A percentile compares a stretch with the other conserved stretches of the same genome.
Evolutionary conservation across 2,797 vertebrate species (phyloP).

Genomic region (Danionella dracula): DNA sequence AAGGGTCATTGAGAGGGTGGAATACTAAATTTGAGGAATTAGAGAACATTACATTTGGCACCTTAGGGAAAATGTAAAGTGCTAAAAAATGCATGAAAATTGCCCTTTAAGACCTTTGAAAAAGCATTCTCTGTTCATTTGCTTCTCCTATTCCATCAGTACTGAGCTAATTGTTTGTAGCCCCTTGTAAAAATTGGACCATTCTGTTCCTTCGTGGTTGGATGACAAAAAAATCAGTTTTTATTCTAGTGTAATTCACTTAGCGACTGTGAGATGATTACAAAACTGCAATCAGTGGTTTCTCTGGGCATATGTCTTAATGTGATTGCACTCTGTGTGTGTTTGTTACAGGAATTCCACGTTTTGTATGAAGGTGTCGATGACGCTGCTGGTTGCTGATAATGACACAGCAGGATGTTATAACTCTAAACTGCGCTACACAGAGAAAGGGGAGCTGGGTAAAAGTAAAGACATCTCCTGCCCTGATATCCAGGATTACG

Average conservation of each 20-base stretch:
- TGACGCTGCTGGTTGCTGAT: slow-evolving; percentile 93
- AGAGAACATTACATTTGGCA: background rate
- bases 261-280: slow-evolving; percentile 4
- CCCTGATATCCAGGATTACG: slow-evolving; percentile 91
- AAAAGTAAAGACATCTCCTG: slow-evolving; percentile 95
- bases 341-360: slow-evolving; percentile 85
- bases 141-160: background rate
- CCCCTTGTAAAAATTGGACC: slow-evolving; percentile 16
- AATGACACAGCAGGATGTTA: slow-evolving; percentile 96
- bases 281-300: background rate
- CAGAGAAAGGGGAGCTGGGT: slow-evolving; percentile 95
- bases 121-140: background rate
- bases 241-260: background rate
- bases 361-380: slow-evolving; percentile 99
- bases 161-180: background rate
- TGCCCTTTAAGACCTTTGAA: slow-evolving; percentile 7
- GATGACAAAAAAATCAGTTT: slow-evolving; percentile 12
- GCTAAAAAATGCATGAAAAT: background rate
- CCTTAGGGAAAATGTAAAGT: slow-evolving; percentile 6
- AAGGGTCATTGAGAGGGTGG: background rate
- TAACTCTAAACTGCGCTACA: slow-evolving; percentile 94
- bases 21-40: background rate
- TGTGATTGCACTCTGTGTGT: slow-evolving; percentile 17
- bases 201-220: background rate
- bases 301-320: background rate